These are phyloP conservation scores for Maconellicoccus hirsutus DNA, from an alignment of 1,140 invertebrate species.

Conservation along the genomic window DNA sequence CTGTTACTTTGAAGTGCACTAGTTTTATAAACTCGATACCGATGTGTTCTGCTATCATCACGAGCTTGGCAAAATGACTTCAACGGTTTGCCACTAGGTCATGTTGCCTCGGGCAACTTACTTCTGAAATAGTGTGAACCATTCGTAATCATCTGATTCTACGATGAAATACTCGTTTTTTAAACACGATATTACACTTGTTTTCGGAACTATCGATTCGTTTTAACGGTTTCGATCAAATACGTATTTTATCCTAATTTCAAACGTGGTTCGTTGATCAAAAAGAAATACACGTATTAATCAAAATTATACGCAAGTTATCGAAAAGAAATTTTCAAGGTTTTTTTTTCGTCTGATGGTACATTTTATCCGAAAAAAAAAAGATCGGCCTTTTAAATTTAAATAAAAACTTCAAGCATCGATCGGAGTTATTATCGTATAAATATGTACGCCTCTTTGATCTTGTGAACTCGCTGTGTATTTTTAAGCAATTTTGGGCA, in stretches of 20 bases:
- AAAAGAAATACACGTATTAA: no score
- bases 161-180: not conserved
- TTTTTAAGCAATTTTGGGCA: not conserved
- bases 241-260: no score
- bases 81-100: constrained; percentile 1
- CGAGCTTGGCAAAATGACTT: not conserved
- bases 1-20: not conserved
- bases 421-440: not conserved
- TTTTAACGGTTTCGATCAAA: no score
- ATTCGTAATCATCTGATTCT: not conserved
- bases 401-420: not conserved
- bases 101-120: not conserved
- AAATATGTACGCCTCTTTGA: not conserved
- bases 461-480: not conserved
- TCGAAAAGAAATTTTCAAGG: no score
- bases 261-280: no score
- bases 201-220: no score
- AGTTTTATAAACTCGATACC: not conserved
- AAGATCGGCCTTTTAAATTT: not conserved
- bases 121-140: constrained; percentile 1
- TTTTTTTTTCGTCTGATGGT: no score
- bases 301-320: no score
- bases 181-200: not conserved
- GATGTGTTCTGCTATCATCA: not conserved
- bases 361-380: no score